Conservation (phyloP, 2,888 invertebrate species). For the Stenolophus ochropezus region DNA sequence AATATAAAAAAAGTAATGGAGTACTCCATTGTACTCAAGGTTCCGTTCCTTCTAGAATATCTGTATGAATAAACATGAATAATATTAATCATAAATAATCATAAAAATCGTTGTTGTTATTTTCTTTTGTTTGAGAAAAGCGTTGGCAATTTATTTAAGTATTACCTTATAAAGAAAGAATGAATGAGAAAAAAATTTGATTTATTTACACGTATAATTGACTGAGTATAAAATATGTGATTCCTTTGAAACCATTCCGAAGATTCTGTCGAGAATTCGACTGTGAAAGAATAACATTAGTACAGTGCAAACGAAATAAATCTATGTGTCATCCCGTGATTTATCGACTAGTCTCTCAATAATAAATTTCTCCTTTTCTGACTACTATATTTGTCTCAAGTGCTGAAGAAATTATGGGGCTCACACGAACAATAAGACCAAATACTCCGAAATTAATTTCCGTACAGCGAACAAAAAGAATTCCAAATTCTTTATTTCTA, state of each 20-base stretch:
- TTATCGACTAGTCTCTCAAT: constrained; percentile 46
- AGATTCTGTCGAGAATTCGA: constrained; percentile 39
- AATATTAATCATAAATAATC: too few relatives aligned
- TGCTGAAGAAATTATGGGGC: constrained; percentile 8
- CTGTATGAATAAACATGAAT: too few relatives aligned
- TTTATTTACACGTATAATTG: constrained; percentile 26
- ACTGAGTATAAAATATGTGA: constrained; percentile 13
- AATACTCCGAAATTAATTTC: background rate
- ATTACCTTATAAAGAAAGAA: background rate
- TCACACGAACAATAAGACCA: background rate
- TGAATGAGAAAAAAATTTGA: constrained; percentile 13
- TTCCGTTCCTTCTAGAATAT: too few relatives aligned
- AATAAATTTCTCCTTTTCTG: constrained; percentile 44
- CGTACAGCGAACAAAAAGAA: background rate
- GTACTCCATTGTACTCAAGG: too few relatives aligned
- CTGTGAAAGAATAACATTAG: constrained; percentile 50
- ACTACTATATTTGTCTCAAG: constrained; percentile 38
- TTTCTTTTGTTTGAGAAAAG: background rate
- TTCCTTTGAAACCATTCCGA: constrained; percentile 24
- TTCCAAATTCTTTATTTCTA: background rate
- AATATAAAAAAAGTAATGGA: too few relatives aligned
- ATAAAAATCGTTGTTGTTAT: background rate
- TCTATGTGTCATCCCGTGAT: constrained; percentile 44
- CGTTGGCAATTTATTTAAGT: background rate
- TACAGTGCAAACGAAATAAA: constrained; percentile 40